A percentile compares a stretch with the other conserved stretches of the same genome.
These are phyloP conservation scores for Operophtera brumata DNA, from an alignment of 2,888 invertebrate genomes.

Conservation along the genomic window DNA sequence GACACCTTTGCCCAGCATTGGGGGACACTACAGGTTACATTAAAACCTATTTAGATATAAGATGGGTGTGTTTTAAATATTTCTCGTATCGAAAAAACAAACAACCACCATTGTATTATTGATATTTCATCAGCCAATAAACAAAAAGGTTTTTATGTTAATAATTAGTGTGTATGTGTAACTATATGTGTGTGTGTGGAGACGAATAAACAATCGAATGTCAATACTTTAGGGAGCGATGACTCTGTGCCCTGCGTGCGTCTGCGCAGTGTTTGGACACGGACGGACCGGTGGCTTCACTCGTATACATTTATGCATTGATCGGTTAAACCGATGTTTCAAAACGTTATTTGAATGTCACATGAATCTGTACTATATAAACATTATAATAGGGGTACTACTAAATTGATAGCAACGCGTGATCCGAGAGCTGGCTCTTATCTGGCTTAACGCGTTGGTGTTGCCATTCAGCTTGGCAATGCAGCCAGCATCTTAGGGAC, in stretches of 20 bases:
- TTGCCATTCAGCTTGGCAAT: no score
- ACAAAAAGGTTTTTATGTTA: constrained; percentile 48
- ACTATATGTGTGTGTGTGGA: constrained; percentile 63
- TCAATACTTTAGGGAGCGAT: constrained; percentile 77
- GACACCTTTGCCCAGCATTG: no score
- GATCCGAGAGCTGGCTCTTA: no score
- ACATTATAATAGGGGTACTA: no score
- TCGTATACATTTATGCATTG: constrained; percentile 6
- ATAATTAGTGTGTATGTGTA: constrained; percentile 67
- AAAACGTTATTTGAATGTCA: no score
- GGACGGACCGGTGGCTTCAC: constrained; percentile 25
- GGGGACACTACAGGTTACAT: no score
- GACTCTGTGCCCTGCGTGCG: constrained; percentile 49
- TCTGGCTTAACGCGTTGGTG: no score
- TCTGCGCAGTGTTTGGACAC: constrained; percentile 42
- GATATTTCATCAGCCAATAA: constrained; percentile 21
- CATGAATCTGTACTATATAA: no score
- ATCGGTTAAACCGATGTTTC: no score
- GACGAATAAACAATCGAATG: constrained; percentile 71
- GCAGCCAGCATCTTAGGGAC: no score
- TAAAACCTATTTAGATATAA: no score
- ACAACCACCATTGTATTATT: neutral
- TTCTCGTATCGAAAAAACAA: constrained; percentile 4
- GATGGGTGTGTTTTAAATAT: neutral
- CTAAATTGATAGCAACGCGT: no score